Evolutionary conservation across 2,113 vertebrate genomes (phyloP).

Genomic region (Cephalopterus ornatus): DNA sequence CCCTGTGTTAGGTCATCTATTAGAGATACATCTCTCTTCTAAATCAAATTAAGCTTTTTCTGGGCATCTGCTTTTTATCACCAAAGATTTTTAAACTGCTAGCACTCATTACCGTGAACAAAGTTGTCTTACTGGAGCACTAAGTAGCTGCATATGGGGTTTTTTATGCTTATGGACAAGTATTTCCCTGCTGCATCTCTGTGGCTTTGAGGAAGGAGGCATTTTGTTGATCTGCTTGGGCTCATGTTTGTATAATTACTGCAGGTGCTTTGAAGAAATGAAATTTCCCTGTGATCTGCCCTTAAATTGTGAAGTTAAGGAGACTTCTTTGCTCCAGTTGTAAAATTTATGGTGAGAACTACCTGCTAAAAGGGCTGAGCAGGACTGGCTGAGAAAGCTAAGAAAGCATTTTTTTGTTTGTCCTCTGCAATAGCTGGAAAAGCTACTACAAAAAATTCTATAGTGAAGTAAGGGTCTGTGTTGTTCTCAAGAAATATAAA

Average conservation of each 20-base stretch:
- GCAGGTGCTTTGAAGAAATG: neutral
- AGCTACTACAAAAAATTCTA: neutral
- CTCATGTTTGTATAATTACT: neutral
- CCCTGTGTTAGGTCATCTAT: neutral
- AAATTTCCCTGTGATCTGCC: neutral
- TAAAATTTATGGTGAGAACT: neutral
- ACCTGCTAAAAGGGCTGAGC: neutral
- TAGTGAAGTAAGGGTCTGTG: neutral
- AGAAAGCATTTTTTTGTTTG: neutral
- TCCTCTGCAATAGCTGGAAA: neutral
- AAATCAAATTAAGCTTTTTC: neutral
- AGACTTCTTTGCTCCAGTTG: neutral
- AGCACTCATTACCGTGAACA: neutral
- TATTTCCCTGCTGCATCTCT: neutral
- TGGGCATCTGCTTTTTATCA: constrained; percentile 37
- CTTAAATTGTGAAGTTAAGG: neutral
- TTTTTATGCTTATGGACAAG: neutral
- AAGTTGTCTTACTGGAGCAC: constrained; percentile 58
- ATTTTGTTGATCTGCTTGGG: neutral
- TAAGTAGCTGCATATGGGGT: neutral
- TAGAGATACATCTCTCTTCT: neutral
- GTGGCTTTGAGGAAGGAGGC: neutral
- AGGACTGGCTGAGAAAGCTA: neutral
- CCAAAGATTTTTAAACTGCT: neutral
- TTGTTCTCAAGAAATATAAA: neutral